Percentiles rank a stretch among this genome's conserved stretches.
These are phyloP conservation scores for Pollimyrus isidori DNA, from an alignment of 2,113 vertebrate species.

Conservation along the genomic window DNA sequence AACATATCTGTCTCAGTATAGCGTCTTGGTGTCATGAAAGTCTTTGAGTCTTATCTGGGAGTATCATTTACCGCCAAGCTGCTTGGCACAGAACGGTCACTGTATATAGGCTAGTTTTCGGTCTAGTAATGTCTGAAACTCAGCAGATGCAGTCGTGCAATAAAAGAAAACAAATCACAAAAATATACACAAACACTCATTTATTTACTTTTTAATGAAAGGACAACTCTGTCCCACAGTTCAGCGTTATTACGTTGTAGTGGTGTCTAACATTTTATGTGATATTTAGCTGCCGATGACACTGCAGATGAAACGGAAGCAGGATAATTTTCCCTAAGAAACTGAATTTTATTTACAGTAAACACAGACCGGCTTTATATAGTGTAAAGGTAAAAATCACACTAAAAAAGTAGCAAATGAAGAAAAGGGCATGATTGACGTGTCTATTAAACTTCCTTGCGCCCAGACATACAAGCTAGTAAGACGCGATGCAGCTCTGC, in stretches of 20 bases:
- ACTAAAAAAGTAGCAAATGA: neutral
- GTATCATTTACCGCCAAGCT: neutral
- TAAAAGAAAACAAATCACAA: neutral
- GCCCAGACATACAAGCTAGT: neutral
- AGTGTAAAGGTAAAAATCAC: neutral
- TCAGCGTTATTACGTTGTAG: neutral
- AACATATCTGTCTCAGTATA: neutral
- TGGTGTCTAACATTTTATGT: neutral
- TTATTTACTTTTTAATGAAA: neutral
- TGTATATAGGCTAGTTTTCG: neutral
- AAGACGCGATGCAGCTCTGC: neutral
- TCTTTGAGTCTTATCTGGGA: neutral
- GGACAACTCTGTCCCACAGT: neutral
- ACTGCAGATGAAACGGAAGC: neutral
- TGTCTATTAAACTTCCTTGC: neutral
- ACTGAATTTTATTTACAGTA: neutral
- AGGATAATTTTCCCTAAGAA: neutral
- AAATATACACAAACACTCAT: neutral
- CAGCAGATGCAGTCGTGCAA: neutral
- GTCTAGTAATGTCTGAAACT: neutral
- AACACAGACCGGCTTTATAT: neutral
- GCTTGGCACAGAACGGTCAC: neutral
- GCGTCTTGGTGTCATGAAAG: neutral
- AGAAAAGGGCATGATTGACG: neutral
- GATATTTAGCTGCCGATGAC: neutral